Evolutionary conservation across 1,140 invertebrate species (phyloP).

Genomic region (Leptopilina boulardi): DNA sequence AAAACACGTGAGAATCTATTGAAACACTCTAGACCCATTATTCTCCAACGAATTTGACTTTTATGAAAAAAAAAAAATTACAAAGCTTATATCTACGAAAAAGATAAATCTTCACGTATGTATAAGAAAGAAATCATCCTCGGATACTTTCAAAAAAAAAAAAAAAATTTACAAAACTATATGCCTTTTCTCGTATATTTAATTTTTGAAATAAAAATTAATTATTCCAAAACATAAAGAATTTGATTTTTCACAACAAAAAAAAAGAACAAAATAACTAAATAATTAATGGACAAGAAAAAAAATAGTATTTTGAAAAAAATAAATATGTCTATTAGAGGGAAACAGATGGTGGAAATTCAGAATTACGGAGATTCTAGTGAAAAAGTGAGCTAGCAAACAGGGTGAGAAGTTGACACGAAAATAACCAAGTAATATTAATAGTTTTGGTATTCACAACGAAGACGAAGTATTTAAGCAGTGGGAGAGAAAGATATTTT

Average conservation of each 20-base stretch:
- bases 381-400: constrained; percentile 46
- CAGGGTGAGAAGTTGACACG: constrained; percentile 56
- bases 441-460: constrained; percentile 60
- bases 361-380: neutral
- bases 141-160: too few species aligned
- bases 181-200: too few species aligned
- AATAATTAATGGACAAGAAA: too few species aligned
- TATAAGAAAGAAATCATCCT: too few species aligned
- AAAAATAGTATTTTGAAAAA: neutral
- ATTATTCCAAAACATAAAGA: too few species aligned
- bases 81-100: too few species aligned
- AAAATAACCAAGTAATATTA: constrained; percentile 71
- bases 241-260: too few species aligned
- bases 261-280: neutral
- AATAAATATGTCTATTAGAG: too few species aligned
- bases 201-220: too few species aligned
- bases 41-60: neutral
- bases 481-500: constrained; percentile 65
- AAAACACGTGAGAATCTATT: neutral
- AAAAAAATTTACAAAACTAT: neutral
- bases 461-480: constrained; percentile 47
- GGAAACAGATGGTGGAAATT: neutral
- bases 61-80: neutral
- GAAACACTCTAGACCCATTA: constrained; percentile 2
- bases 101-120: too few species aligned